These are phyloP conservation scores for Apis laboriosa DNA, from an alignment of 1,140 invertebrate species.

Conservation along the genomic window DNA sequence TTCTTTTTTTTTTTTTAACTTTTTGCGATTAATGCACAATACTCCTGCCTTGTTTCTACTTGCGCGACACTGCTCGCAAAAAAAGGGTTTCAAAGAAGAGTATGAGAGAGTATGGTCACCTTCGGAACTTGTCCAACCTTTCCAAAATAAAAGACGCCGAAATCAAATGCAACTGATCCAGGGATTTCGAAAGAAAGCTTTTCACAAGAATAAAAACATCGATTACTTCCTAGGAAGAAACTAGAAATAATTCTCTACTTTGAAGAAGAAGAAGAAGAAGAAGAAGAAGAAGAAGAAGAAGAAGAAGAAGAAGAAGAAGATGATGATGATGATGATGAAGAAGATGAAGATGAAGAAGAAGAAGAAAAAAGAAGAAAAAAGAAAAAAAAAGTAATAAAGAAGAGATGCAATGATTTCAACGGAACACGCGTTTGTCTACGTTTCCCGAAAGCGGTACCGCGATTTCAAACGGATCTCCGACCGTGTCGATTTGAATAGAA, in stretches of 20 bases:
- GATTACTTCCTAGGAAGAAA: constrained; percentile 62
- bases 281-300: not conserved
- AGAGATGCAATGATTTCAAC: constrained; percentile 8
- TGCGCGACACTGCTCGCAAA: constrained; percentile 72
- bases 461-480: not conserved
- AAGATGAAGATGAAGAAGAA: not conserved
- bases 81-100: constrained; percentile 68
- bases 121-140: constrained; percentile 80
- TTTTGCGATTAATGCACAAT: not conserved
- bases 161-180: constrained; percentile 82
- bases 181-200: constrained; percentile 81
- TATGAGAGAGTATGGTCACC: constrained; percentile 75
- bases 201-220: constrained; percentile 70
- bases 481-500: not conserved
- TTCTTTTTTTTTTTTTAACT: too few relatives aligned
- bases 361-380: not conserved
- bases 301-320: not conserved
- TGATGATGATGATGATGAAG: too few relatives aligned
- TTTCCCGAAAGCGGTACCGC: constrained; percentile 2
- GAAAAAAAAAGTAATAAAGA: not conserved
- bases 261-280: constrained; percentile 1
- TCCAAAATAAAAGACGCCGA: constrained; percentile 81
- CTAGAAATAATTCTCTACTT: constrained; percentile 49
- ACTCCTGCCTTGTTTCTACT: constrained; percentile 22
- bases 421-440: not conserved